Percentiles rank a stretch among this genome's conserved stretches.
phyloP scores from a whole-genome alignment of 2,888 invertebrate genomes.

The Ophion slaviceki region DNA sequence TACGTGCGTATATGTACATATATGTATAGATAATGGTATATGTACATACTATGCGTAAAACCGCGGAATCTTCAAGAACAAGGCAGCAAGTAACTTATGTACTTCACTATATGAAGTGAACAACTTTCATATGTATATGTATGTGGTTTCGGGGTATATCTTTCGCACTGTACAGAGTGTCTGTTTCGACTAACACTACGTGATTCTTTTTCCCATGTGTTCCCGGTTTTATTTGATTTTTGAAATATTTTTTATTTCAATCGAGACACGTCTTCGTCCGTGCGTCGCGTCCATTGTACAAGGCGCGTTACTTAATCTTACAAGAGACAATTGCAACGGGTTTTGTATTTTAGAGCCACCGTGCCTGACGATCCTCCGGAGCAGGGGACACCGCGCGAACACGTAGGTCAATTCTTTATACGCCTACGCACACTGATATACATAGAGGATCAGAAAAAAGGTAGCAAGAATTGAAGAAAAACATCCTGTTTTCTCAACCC shows the following conservation, averaged over 20 bases:
- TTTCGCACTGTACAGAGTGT: too few species aligned
- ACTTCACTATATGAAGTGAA: too few species aligned
- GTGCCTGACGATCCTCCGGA: not conserved
- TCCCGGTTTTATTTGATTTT: constrained; percentile 1
- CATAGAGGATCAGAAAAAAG: not conserved
- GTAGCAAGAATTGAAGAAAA: not conserved
- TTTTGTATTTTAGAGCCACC: constrained; percentile 14
- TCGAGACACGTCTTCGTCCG: not conserved
- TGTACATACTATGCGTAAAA: not conserved
- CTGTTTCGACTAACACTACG: constrained; percentile 6
- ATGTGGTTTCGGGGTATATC: too few species aligned
- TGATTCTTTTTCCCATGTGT: not conserved
- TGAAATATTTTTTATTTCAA: not conserved
- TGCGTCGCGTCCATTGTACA: constrained; percentile 17
- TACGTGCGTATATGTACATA: constrained; percentile 18
- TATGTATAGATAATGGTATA: not conserved
- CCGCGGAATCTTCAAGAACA: constrained; percentile 27
- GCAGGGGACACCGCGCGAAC: constrained; percentile 1
- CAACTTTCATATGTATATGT: too few species aligned
- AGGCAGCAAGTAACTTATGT: constrained; percentile 15
- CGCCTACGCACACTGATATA: constrained; percentile 32
- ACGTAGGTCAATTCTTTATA: constrained; percentile 9
- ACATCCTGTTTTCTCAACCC: too few species aligned
- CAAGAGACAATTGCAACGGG: constrained; percentile 15
- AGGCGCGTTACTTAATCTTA: not conserved